A percentile compares a stretch with the other conserved stretches of the same genome.
These are phyloP conservation scores for Fundulus diaphanus DNA, from an alignment of 2,797 vertebrate species.

Conservation along the genomic window DNA sequence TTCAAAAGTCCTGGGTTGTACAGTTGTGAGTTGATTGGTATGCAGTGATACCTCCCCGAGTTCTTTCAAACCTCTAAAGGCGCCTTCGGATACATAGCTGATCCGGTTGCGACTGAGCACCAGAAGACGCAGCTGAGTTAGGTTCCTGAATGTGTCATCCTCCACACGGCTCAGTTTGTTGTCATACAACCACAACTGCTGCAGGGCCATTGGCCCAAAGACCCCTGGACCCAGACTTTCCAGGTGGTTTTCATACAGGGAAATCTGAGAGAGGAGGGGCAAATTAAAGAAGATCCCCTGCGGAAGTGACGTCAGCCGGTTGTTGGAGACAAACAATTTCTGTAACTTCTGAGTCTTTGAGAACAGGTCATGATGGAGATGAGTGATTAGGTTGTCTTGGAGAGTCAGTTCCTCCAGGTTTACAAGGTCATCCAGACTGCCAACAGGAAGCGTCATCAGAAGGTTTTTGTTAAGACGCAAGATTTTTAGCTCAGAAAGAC, in stretches of 20 bases:
- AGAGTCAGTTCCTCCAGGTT: slow-evolving; percentile 87
- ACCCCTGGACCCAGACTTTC: slow-evolving; percentile 77
- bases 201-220: slow-evolving; percentile 87
- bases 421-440: slow-evolving; percentile 81
- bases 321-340: slow-evolving; percentile 90
- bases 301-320: slow-evolving; percentile 84
- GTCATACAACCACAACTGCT: slow-evolving; percentile 91
- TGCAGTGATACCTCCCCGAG: slow-evolving; percentile 90
- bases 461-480: slow-evolving; percentile 88
- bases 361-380: slow-evolving; percentile 83
- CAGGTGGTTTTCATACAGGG: slow-evolving; percentile 87
- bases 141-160: slow-evolving; percentile 83
- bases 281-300: slow-evolving; percentile 86
- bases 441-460: slow-evolving; percentile 80
- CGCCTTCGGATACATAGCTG: slow-evolving; percentile 71
- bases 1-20: slow-evolving; percentile 83
- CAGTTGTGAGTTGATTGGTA: slow-evolving; percentile 82
- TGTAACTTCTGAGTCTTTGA: slow-evolving; percentile 83
- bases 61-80: slow-evolving; percentile 85
- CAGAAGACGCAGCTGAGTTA: slow-evolving; percentile 85
- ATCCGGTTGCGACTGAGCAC: slow-evolving; percentile 90
- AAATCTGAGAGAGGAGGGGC: slow-evolving; percentile 82
- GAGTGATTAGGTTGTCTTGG: slow-evolving; percentile 86
- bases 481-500: slow-evolving; percentile 79
- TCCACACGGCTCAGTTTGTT: slow-evolving; percentile 86